Percentiles rank a stretch among this genome's conserved stretches.
Conservation (phyloP, 1,140 invertebrate species). For the Drosophila pallidifrons region DNA sequence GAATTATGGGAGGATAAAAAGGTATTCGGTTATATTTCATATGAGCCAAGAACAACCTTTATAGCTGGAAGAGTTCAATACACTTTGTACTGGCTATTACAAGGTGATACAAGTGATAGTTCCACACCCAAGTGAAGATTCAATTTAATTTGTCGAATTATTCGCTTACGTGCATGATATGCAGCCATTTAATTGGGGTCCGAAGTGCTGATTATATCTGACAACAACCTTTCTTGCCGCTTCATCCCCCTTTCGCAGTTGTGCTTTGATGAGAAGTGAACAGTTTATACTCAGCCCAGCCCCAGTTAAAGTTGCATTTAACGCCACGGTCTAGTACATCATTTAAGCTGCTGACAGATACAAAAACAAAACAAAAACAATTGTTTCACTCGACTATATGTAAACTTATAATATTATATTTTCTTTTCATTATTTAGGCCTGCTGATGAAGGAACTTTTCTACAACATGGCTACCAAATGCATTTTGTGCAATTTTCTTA, state of each 20-base stretch:
- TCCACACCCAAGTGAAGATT: slow-evolving; percentile 54
- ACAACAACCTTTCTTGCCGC: slow-evolving; percentile 4
- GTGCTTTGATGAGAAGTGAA: slow-evolving; percentile 28
- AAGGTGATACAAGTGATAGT: slow-evolving; percentile 22
- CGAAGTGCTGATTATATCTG: slow-evolving; percentile 54
- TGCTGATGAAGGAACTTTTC: slow-evolving; percentile 67
- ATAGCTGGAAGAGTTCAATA: slow-evolving; percentile 24
- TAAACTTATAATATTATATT: slow-evolving; percentile 33
- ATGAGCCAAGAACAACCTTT: too few relatives aligned
- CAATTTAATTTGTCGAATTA: slow-evolving; percentile 46
- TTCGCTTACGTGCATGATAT: slow-evolving; percentile 41
- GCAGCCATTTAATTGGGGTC: slow-evolving; percentile 46
- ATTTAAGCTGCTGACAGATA: slow-evolving; percentile 61
- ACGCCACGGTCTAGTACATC: slow-evolving; percentile 68
- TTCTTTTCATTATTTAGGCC: slow-evolving; percentile 57
- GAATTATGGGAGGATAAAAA: too few relatives aligned
- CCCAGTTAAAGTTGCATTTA: slow-evolving; percentile 23
- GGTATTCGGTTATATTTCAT: too few relatives aligned
- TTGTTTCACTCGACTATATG: background rate
- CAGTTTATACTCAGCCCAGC: slow-evolving; percentile 39
- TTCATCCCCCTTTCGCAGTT: slow-evolving; percentile 27
- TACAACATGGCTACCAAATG: slow-evolving; percentile 51
- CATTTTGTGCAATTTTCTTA: slow-evolving; percentile 69
- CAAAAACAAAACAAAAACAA: slow-evolving; percentile 24
- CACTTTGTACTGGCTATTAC: slow-evolving; percentile 21